Evolutionary conservation across 2,797 vertebrate species (phyloP).

Genomic region (Mus caroli): DNA sequence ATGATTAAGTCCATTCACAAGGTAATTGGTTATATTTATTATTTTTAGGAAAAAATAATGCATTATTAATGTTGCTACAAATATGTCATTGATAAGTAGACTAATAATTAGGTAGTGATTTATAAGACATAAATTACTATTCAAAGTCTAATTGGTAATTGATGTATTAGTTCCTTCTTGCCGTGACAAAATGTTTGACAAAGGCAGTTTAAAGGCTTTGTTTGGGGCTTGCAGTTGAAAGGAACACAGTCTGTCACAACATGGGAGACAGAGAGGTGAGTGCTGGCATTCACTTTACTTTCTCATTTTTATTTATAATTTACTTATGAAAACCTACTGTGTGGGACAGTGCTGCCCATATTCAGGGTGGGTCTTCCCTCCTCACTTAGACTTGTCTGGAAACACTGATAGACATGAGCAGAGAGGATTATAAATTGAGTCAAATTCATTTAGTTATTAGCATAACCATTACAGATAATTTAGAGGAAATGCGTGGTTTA

Average conservation of each 20-base stretch:
- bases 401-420: background rate
- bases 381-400: background rate
- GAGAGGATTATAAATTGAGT: background rate
- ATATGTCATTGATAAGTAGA: background rate
- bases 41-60: background rate
- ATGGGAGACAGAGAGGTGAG: background rate
- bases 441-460: background rate
- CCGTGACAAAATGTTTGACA: background rate
- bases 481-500: background rate
- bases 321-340: background rate
- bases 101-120: background rate
- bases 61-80: background rate
- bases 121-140: background rate
- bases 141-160: background rate
- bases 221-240: background rate
- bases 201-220: background rate
- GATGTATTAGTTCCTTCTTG: background rate
- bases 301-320: background rate
- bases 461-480: background rate
- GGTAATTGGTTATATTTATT: slow-evolving; percentile 85
- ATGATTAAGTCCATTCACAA: slow-evolving; percentile 94
- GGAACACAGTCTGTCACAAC: background rate
- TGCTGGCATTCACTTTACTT: background rate
- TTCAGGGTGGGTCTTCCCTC: background rate
- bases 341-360: background rate